Conservation (phyloP, 2,797 vertebrate genomes). For the Clarias pachynema region DNA sequence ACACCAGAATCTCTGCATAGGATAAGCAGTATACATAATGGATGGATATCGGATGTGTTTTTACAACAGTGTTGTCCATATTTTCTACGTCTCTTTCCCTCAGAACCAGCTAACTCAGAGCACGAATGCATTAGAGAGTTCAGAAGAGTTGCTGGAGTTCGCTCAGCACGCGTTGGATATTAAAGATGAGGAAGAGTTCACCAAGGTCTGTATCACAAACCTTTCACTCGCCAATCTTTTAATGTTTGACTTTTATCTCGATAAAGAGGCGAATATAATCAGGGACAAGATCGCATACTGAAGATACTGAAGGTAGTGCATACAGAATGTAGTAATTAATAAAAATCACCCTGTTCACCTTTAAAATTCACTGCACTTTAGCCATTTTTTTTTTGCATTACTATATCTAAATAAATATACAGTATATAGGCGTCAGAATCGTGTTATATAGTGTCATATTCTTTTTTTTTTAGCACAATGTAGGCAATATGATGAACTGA, state of each 20-base stretch:
- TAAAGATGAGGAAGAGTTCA: constrained; percentile 78
- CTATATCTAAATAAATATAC: no score
- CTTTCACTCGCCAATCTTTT: background rate
- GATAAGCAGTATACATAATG: no score
- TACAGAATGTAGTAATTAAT: background rate
- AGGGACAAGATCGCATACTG: background rate
- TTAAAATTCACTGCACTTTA: no score
- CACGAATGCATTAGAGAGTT: constrained; percentile 79
- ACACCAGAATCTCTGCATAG: no score
- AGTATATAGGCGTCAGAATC: no score
- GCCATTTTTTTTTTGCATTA: no score
- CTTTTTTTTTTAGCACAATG: no score
- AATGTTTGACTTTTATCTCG: background rate
- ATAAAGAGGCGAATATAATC: background rate
- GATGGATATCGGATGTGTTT: background rate
- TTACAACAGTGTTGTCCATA: background rate
- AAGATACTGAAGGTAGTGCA: background rate
- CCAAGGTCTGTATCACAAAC: constrained; percentile 71
- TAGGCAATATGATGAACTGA: no score
- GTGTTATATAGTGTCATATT: no score
- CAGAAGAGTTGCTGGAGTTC: constrained; percentile 84
- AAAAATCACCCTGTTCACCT: no score
- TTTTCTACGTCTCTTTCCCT: constrained; percentile 10
- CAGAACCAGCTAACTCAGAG: constrained; percentile 83
- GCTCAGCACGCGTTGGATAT: constrained; percentile 79